phyloP scores from a whole-genome alignment of 2,888 invertebrate species.

The Axea sp. region DNA sequence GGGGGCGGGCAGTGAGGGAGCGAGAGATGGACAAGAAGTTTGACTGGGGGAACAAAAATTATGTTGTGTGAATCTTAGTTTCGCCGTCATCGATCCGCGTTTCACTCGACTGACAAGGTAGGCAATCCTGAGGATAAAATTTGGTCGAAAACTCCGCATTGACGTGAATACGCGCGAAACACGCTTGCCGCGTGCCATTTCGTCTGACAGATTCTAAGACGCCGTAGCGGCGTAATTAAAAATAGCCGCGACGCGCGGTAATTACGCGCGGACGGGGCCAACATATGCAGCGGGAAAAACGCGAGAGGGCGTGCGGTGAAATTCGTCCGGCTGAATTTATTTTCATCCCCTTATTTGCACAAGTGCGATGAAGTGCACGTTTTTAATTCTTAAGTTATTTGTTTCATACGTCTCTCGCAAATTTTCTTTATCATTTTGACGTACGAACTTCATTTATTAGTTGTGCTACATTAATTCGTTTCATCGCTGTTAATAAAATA shows the following conservation, averaged over 20 bases:
- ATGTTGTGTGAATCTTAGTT: slow-evolving; percentile 30
- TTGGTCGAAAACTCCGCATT: background rate
- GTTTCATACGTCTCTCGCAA: too few species aligned
- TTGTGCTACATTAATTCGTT: too few species aligned
- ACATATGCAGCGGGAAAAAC: slow-evolving; percentile 31
- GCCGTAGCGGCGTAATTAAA: slow-evolving; percentile 55
- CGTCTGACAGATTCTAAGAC: slow-evolving; percentile 46
- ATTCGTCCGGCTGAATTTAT: slow-evolving; percentile 1
- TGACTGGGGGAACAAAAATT: slow-evolving; percentile 43
- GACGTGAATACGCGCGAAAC: background rate
- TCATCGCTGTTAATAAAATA: too few species aligned
- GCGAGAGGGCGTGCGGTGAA: slow-evolving; percentile 2
- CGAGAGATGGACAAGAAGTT: slow-evolving; percentile 55
- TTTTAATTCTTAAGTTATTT: too few species aligned
- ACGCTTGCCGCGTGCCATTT: slow-evolving; percentile 25
- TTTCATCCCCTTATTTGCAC: background rate
- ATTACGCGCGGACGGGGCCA: slow-evolving; percentile 24
- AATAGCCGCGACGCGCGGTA: slow-evolving; percentile 46
- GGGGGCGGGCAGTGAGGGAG: too few species aligned
- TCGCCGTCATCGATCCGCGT: slow-evolving; percentile 36
- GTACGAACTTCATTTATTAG: too few species aligned
- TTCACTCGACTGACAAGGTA: slow-evolving; percentile 50
- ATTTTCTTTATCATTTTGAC: too few species aligned
- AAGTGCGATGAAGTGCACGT: too few species aligned
- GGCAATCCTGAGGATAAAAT: slow-evolving; percentile 15